Conservation (phyloP, 1,140 invertebrate genomes). For the Scaptomyza hsui region DNA sequence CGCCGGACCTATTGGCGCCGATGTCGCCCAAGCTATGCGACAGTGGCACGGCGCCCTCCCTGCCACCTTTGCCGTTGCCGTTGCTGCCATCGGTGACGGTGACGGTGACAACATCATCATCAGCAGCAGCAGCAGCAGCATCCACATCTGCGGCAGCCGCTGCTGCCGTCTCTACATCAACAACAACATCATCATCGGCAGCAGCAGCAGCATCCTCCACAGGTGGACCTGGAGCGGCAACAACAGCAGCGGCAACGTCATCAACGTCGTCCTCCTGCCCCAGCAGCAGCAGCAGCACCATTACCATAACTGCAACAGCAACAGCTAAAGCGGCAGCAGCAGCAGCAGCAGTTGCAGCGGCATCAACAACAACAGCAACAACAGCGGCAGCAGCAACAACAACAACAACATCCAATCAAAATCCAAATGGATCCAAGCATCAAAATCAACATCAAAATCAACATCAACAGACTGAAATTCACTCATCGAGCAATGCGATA, state of each 20-base stretch:
- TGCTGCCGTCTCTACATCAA: constrained; percentile 15
- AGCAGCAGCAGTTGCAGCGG: constrained; percentile 22
- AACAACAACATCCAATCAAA: constrained; percentile 26
- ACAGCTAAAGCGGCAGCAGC: constrained; percentile 21
- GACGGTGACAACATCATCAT: constrained; percentile 29
- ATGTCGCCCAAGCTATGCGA: constrained; percentile 89
- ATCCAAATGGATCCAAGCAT: neutral
- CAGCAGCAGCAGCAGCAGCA: constrained; percentile 43
- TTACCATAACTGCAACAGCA: constrained; percentile 31
- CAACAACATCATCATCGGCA: constrained; percentile 35
- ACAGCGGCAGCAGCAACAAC: constrained; percentile 70
- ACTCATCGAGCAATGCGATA: constrained; percentile 72
- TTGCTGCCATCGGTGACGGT: constrained; percentile 38
- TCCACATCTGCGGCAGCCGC: constrained; percentile 47
- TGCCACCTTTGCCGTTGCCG: constrained; percentile 63
- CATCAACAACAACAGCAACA: constrained; percentile 62
- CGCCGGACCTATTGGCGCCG: constrained; percentile 91
- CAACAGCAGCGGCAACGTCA: constrained; percentile 22
- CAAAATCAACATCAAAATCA: constrained; percentile 14
- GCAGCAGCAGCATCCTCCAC: constrained; percentile 33
- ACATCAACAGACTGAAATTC: constrained; percentile 79
- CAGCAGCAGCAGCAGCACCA: constrained; percentile 30
- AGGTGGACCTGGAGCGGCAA: constrained; percentile 47
- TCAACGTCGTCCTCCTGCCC: constrained; percentile 30
- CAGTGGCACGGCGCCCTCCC: constrained; percentile 80